Evolutionary conservation across 2,797 vertebrate genomes (phyloP), one percentile per base, ranked within the genome.

Genomic region (Setipinna tenuifilis): DNA sequence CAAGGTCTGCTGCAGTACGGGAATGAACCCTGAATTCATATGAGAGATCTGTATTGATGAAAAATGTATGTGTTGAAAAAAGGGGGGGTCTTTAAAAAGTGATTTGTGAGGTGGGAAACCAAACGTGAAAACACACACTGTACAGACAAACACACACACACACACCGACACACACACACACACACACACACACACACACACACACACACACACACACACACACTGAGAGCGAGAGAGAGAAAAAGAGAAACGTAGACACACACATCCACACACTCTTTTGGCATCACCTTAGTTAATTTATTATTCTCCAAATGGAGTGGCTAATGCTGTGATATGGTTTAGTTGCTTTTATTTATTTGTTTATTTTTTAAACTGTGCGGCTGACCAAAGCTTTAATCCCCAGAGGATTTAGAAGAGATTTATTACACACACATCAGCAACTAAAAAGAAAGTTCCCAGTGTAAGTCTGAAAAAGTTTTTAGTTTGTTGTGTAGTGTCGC

Each of bases 131-230:
- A 71, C 17, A 78, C 61, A 10, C 68, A 41, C 31, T 35, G 31
- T 75, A 19, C 16, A 3, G 12, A 16, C 14, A 16, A 4, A 21
- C 31, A 6, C 31, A 17, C 31, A 35, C 31, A 41, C 31, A 35
- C 31, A 75, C 68, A 75, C 68, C 19, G 12, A 28, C 62, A 12
- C 23, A 68, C 21, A 48, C 61, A 65, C 35, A 46, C 54, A 9
- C 23, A 35, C 82, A 41, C 57, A 59, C 83, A 54, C 57, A 83
- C 82, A 83, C 82, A 62, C 31, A 83, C 19, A 83, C 58, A 46
- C 58, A 46, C 82, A 41, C 50, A 19, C 71, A 19, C 50, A 65
- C 14, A 46, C 44, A 75, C 68, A 41, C 14, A 75, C 68, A 75
- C 3, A 41, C 62, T 3, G 1, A 2, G 5, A 41, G 35, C 2